phyloP scores from a whole-genome alignment of 1,140 invertebrate species.

The Drosophila athabasca region DNA sequence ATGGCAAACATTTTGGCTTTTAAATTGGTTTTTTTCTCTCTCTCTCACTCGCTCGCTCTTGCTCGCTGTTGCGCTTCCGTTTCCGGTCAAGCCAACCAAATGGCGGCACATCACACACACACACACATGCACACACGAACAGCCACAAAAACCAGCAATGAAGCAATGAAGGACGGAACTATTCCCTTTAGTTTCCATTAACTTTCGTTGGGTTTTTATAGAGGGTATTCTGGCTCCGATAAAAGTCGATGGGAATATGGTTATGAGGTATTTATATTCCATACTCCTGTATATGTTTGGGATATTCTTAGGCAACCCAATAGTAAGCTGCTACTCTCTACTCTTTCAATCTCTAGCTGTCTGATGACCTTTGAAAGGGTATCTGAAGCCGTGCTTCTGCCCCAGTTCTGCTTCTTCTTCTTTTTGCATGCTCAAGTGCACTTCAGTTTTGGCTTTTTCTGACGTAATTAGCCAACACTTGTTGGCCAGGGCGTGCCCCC shows the following conservation, averaged over 20 bases:
- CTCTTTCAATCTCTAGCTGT: too few species aligned
- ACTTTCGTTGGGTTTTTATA: too few species aligned
- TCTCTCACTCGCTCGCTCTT: neutral
- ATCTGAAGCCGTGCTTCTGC: neutral
- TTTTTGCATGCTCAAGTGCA: conserved; percentile 70
- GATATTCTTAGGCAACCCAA: too few species aligned
- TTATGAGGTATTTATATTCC: neutral
- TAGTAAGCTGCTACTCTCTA: too few species aligned
- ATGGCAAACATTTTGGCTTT: conserved; percentile 57
- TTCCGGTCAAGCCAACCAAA: conserved; percentile 65
- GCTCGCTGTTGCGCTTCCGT: conserved; percentile 49
- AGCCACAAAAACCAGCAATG: too few species aligned
- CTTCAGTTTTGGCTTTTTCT: conserved; percentile 59
- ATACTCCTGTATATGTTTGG: too few species aligned
- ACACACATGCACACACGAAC: neutral
- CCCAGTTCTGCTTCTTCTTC: conserved; percentile 3
- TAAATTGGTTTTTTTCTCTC: conserved; percentile 48
- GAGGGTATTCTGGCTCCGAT: too few species aligned
- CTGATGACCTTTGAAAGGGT: neutral
- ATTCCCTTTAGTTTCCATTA: too few species aligned
- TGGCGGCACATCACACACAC: conserved; percentile 27
- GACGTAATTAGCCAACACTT: conserved; percentile 81
- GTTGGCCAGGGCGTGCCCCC: conserved; percentile 48
- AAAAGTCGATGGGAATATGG: neutral
- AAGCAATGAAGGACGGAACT: too few species aligned